Conservation (phyloP, 2,113 vertebrate species). For the Myotis yumanensis region DNA sequence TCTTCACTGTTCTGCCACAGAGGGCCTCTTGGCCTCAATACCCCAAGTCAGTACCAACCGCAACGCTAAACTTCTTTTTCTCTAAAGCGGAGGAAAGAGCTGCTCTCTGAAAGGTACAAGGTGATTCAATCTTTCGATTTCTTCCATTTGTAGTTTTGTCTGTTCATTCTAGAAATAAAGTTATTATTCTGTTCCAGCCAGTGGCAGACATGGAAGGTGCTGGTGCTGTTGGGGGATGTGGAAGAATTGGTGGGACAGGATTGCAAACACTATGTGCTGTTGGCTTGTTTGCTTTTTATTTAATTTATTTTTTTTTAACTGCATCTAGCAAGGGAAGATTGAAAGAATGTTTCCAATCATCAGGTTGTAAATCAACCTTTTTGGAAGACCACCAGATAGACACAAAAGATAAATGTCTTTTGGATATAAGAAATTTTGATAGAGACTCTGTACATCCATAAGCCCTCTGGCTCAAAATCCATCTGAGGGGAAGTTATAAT, state of each 20-base stretch:
- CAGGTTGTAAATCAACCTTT: neutral
- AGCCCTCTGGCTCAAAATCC: neutral
- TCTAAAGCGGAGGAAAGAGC: neutral
- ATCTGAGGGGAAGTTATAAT: neutral
- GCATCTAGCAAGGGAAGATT: neutral
- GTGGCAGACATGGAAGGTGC: neutral
- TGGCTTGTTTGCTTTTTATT: neutral
- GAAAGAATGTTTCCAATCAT: neutral
- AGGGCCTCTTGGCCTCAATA: neutral
- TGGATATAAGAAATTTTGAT: neutral
- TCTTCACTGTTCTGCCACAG: neutral
- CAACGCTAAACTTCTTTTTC: neutral
- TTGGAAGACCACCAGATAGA: neutral
- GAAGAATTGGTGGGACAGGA: neutral
- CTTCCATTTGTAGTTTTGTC: neutral
- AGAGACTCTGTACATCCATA: neutral
- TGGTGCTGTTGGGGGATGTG: neutral
- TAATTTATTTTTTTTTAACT: neutral
- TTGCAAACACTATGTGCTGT: rapidly evolving
- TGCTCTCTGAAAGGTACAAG: neutral
- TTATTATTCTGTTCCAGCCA: neutral
- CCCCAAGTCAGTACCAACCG: neutral
- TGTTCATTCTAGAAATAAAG: neutral
- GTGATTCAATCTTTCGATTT: neutral
- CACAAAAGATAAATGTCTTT: neutral